Base-by-base conservation (phyloP, 2,888 invertebrate species). In the Plebejus melissa region DNA sequence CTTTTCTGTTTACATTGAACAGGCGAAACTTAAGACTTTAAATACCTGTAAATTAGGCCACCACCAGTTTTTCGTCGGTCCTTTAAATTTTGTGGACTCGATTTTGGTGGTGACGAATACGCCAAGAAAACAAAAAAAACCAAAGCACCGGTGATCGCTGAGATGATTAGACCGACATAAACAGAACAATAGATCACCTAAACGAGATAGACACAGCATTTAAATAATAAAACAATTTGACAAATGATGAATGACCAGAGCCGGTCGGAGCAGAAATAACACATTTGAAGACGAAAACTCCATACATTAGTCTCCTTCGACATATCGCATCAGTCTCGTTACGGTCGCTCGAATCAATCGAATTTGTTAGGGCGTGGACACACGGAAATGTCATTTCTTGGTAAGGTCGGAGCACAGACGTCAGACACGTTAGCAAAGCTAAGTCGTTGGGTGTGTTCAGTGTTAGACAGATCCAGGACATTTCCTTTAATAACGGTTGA, bases 301-400 rank as follows among this genome's bases (percentile, higher is more conserved):
- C 54, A 50, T 50, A 32, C 72, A 54, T 72, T 50, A 65, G 36
- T 60, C 60, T 46, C 74, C 65, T 58, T 74, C 72, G 74, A 78
- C 77, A 77, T 74, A 65, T 76, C 65, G 74, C 77, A 77, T 77
- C 74, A 79, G 74, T 82, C 80, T 78, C 74, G 79, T 82, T 81
- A 78, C 80, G 78, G 81, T 79, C 81, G 75, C 80, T 79, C 80
- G 79, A 80, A 82, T 81, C 83, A 81, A 80, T 81, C 79, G 78
- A 70, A 65, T 46, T 60, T 60, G 38, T 74, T 60, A 74, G 41
- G 65, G 28, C 46, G 65, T 3, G 76, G 77, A 77, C 74, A 60
- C 74, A 70, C 69, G 32, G 28, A 74, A 9, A 41, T 58, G 57
- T 58, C 11, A 57, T 54, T 54, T 54, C 54, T 54, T 16, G 22